Conservation (phyloP, 2,113 vertebrate species). For the Pungitius pungitius region DNA sequence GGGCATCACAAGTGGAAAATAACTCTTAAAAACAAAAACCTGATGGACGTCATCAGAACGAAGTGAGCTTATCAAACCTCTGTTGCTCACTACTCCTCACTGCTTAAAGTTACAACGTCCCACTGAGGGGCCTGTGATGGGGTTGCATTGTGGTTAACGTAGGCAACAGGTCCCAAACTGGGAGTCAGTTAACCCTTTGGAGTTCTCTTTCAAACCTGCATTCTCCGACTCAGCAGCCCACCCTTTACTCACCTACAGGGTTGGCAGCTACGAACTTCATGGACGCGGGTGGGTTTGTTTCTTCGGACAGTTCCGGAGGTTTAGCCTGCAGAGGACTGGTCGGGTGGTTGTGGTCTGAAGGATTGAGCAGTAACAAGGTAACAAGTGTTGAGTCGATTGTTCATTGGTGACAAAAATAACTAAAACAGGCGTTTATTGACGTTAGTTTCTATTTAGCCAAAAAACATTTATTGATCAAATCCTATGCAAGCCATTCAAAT, state of each 20-base stretch:
- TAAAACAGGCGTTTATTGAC: slow-evolving; percentile 6
- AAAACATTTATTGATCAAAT: not conserved
- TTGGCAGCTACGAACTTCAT: slow-evolving; percentile 93
- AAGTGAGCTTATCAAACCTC: not conserved
- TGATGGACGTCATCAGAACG: not conserved
- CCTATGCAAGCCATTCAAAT: not conserved
- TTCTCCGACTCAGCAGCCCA: too few species aligned
- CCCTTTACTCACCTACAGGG: slow-evolving; percentile 85
- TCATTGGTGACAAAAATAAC: not conserved
- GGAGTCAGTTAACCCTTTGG: too few species aligned
- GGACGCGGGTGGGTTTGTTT: slow-evolving; percentile 88
- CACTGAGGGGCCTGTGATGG: not conserved
- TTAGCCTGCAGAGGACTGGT: slow-evolving; percentile 93
- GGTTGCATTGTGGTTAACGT: slow-evolving; percentile 4
- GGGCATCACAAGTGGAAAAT: too few species aligned
- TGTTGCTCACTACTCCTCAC: not conserved
- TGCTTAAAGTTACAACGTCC: not conserved
- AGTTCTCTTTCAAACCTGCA: not conserved
- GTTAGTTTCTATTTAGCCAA: slow-evolving; percentile 6
- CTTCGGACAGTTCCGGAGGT: slow-evolving; percentile 91
- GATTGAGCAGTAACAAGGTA: not conserved
- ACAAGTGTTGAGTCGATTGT: not conserved
- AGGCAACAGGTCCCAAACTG: not conserved
- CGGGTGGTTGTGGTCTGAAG: slow-evolving; percentile 90
- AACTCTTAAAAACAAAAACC: not conserved